Evolutionary conservation across 2,888 invertebrate genomes (phyloP).

Genomic region (Ceratothoa steindachneri): DNA sequence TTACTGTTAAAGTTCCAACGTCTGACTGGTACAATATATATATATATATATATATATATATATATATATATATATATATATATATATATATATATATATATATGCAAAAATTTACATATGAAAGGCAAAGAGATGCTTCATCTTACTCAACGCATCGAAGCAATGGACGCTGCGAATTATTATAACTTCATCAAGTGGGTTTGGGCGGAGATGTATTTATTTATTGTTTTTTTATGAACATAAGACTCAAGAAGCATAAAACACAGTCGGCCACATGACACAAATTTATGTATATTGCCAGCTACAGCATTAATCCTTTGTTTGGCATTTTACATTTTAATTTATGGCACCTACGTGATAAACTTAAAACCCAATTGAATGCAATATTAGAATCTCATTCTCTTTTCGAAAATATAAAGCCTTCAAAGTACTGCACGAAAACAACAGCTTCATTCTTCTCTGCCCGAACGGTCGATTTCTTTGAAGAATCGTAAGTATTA

Average conservation of each 20-base stretch:
- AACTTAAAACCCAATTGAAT: not conserved
- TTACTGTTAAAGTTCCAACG: no score
- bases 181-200: not conserved
- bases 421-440: no score
- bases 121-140: not conserved
- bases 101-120: constrained; percentile 2
- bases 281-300: not conserved
- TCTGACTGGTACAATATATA: no score
- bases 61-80: no score
- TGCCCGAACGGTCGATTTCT: no score
- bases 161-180: not conserved
- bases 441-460: no score
- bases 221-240: not conserved
- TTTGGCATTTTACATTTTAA: not conserved
- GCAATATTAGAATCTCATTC: not conserved
- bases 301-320: not conserved
- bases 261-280: not conserved
- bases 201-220: not conserved
- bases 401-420: no score
- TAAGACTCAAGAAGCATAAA: not conserved
- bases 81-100: no score
- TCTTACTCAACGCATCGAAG: not conserved
- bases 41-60: no score
- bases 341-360: not conserved
- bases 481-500: no score